Conservation (phyloP, 2,113 vertebrate species). For the Sigmodon hispidus region DNA sequence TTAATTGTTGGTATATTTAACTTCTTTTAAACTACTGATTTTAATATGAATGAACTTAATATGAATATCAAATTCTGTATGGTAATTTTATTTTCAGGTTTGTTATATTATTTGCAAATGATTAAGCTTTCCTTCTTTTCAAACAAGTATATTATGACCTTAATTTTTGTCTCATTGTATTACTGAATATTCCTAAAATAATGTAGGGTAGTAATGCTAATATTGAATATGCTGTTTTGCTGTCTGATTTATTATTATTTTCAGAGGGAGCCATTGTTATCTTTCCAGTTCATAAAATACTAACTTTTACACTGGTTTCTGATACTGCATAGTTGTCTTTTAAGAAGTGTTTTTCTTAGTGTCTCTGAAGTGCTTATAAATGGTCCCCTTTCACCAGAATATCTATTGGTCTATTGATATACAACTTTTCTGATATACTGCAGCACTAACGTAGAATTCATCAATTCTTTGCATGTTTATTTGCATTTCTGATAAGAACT, state of each 20-base stretch:
- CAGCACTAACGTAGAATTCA: neutral
- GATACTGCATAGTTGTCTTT: neutral
- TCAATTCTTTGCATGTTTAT: neutral
- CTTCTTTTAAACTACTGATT: neutral
- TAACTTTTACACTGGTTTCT: neutral
- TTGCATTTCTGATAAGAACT: neutral
- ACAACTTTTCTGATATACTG: neutral
- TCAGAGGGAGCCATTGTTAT: neutral
- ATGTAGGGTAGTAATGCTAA: neutral
- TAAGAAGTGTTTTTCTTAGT: neutral
- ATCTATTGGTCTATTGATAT: neutral
- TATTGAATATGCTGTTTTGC: neutral
- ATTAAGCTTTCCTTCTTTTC: neutral
- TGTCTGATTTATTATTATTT: conserved; percentile 22
- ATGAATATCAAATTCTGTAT: neutral
- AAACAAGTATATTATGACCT: neutral
- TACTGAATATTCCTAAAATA: neutral
- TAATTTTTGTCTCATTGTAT: neutral
- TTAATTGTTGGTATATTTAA: conserved; percentile 30
- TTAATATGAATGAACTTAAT: conserved; percentile 16
- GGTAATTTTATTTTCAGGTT: neutral
- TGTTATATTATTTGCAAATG: neutral
- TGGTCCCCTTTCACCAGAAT: neutral
- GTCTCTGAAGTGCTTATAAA: neutral
- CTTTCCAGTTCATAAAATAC: neutral